phyloP scores from a whole-genome alignment of 1,140 invertebrate genomes.

The Pseudomyrmex dendroicus region DNA sequence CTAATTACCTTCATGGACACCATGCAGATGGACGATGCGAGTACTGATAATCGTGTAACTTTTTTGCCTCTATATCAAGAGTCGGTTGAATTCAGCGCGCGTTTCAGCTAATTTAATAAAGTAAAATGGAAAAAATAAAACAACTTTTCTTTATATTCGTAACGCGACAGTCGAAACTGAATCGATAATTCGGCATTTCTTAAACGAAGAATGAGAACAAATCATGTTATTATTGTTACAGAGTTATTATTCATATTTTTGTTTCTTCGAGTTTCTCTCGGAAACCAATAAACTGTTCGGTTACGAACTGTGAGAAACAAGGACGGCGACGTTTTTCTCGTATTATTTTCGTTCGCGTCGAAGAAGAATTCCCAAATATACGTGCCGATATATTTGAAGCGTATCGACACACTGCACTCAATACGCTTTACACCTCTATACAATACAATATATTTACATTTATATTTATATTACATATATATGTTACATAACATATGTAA shows the following conservation, averaged over 20 bases:
- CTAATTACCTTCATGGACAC: slow-evolving; percentile 75
- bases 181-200: too few species aligned
- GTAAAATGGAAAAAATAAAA: slow-evolving; percentile 6
- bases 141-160: too few species aligned
- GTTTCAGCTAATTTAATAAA: slow-evolving; percentile 64
- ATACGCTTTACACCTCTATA: neutral
- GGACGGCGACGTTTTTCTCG: too few species aligned
- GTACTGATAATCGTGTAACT: slow-evolving; percentile 56
- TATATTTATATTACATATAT: neutral
- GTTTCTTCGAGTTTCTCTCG: too few species aligned
- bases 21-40: slow-evolving; percentile 65
- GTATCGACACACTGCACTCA: neutral
- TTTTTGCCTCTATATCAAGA: slow-evolving; percentile 60
- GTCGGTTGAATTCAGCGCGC: slow-evolving; percentile 60
- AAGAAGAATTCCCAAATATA: neutral
- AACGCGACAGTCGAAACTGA: too few species aligned
- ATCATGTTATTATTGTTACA: too few species aligned
- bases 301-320: too few species aligned
- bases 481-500: too few species aligned
- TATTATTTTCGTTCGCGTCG: too few species aligned
- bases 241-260: too few species aligned
- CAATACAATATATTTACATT: neutral
- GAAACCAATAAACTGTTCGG: too few species aligned
- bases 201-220: too few species aligned
- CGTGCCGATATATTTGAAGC: neutral